Conservation (phyloP, 2,888 invertebrate genomes). For the Leistus spinibarbis region DNA sequence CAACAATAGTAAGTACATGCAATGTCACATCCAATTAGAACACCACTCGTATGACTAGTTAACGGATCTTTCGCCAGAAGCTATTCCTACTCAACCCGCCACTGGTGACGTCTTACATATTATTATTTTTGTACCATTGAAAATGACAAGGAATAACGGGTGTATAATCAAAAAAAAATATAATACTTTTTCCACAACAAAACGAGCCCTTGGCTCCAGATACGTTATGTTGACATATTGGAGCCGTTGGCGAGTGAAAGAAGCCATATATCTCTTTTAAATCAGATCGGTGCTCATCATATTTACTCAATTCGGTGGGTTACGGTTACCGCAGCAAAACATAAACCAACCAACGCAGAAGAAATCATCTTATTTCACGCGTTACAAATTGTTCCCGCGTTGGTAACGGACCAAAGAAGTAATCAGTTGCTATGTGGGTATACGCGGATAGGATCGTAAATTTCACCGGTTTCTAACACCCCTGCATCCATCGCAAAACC, state of each 20-base stretch:
- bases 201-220: not conserved
- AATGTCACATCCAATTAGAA: no score
- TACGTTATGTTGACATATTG: not conserved
- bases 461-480: not conserved
- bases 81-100: no score
- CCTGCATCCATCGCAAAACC: not conserved
- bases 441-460: not conserved
- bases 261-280: not conserved
- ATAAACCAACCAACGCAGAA: not conserved
- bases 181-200: not conserved
- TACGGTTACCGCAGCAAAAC: not conserved
- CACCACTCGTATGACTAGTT: no score
- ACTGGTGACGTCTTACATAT: no score
- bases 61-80: no score
- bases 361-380: not conserved
- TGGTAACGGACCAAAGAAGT: not conserved
- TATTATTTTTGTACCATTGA: no score
- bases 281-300: not conserved
- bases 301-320: not conserved
- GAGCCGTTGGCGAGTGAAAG: not conserved
- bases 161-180: not conserved
- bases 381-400: not conserved
- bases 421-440: not conserved
- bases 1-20: no score
- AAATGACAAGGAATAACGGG: no score